A percentile compares a stretch with the other conserved stretches of the same genome.
phyloP scores from a whole-genome alignment of 2,113 vertebrate species.

The rabbit (Oryctolagus cuniculus) region mOryCun1.1 NC_091435.1:132471001-132471500 shows the following conservation, averaged over 20 bases:
- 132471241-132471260: not conserved
- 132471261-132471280: slow-evolving; percentile 32
- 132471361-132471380: not conserved
- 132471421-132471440: not conserved
- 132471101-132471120: not conserved
- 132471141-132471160: not conserved
- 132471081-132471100: not conserved
- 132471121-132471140: not conserved
- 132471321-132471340: not conserved
- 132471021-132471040: not conserved
- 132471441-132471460: not conserved
- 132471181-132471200: not conserved
- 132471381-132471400: not conserved
- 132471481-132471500: slow-evolving; percentile 25
- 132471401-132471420: not conserved
- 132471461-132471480: not conserved
- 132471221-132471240: not conserved
- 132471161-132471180: not conserved
- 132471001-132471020: slow-evolving; percentile 37
- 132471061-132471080: not conserved
- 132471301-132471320: not conserved
- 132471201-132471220: slow-evolving; percentile 35
- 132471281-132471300: slow-evolving; percentile 6
- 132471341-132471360: not conserved
- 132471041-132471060: not conserved